These are phyloP conservation scores for rabbit (Oryctolagus cuniculus) DNA, from an alignment of 2,113 vertebrate genomes.

Conservation along the genomic window DNA sequence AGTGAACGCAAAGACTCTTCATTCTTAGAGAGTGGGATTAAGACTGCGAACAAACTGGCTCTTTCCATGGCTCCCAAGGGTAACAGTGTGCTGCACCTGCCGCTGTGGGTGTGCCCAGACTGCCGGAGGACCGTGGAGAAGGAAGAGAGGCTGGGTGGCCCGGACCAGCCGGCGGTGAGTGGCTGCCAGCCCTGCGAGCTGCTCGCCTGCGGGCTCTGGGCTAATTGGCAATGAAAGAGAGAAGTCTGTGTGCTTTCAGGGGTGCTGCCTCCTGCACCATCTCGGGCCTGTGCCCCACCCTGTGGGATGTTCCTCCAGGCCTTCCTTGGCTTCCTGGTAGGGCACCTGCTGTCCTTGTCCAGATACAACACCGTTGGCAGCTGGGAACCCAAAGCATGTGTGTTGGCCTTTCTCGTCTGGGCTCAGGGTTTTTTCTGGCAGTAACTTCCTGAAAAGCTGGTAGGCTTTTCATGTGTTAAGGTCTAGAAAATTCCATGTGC, in stretches of 20 bases:
- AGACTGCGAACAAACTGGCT: constrained; percentile 90
- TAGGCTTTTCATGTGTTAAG: not conserved
- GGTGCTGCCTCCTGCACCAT: not conserved
- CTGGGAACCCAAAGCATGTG: not conserved
- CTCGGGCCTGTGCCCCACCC: not conserved
- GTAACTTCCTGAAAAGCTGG: not conserved
- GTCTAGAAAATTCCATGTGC: not conserved
- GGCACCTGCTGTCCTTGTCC: not conserved
- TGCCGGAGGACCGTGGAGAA: constrained; percentile 96
- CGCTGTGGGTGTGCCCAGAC: constrained; percentile 97
- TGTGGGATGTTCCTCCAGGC: not conserved
- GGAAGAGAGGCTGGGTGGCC: constrained; percentile 92
- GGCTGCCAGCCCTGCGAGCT: not conserved
- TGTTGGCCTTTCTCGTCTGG: not conserved
- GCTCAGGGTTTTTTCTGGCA: not conserved
- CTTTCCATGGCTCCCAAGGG: constrained; percentile 91
- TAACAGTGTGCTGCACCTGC: constrained; percentile 94
- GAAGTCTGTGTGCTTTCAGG: not conserved
- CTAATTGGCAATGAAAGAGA: not conserved
- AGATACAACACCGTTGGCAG: too few species aligned
- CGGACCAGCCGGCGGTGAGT: constrained; percentile 95
- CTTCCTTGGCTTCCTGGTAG: not conserved
- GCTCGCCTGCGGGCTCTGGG: not conserved
- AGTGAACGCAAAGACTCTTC: constrained; percentile 94
- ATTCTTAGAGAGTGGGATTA: constrained; percentile 90